Evolutionary conservation across 2,113 vertebrate species (phyloP).

Genomic region (Sterna hirundo): DNA sequence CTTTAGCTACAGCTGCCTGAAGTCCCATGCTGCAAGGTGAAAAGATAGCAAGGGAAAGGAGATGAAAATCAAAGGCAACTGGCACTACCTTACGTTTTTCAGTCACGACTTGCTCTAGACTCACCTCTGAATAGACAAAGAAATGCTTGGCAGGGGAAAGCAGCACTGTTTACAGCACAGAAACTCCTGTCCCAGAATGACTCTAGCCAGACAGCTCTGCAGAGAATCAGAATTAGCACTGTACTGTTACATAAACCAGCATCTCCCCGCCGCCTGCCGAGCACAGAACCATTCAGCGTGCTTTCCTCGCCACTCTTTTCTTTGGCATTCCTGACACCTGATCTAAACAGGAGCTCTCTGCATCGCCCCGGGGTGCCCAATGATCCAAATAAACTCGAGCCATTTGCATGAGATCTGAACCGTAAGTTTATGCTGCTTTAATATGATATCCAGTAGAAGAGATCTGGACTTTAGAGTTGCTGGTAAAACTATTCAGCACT

Average conservation of each 20-base stretch:
- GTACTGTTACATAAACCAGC: constrained; percentile 54
- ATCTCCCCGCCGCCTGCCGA: constrained; percentile 43
- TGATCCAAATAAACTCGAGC: neutral
- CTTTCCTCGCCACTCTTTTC: neutral
- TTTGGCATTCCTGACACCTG: constrained; percentile 44
- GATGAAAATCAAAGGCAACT: constrained; percentile 7
- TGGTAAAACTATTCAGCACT: neutral
- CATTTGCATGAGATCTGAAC: neutral
- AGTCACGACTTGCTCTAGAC: constrained; percentile 49
- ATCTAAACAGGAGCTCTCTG: constrained; percentile 26
- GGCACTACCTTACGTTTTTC: neutral
- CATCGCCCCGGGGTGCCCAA: neutral
- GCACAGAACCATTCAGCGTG: neutral
- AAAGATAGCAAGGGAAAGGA: neutral
- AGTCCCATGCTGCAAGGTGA: constrained; percentile 6
- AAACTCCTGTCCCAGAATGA: constrained; percentile 47
- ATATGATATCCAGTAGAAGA: neutral
- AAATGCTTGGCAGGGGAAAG: constrained; percentile 31
- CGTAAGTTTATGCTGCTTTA: neutral
- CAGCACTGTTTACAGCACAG: constrained; percentile 53
- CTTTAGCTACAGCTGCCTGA: neutral
- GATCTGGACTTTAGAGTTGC: neutral
- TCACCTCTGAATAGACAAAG: constrained; percentile 51
- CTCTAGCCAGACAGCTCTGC: constrained; percentile 24
- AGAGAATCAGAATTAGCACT: constrained; percentile 59